These are phyloP conservation scores for Aphidius ervi DNA, from an alignment of 1,140 invertebrate species.

Conservation along the genomic window DNA sequence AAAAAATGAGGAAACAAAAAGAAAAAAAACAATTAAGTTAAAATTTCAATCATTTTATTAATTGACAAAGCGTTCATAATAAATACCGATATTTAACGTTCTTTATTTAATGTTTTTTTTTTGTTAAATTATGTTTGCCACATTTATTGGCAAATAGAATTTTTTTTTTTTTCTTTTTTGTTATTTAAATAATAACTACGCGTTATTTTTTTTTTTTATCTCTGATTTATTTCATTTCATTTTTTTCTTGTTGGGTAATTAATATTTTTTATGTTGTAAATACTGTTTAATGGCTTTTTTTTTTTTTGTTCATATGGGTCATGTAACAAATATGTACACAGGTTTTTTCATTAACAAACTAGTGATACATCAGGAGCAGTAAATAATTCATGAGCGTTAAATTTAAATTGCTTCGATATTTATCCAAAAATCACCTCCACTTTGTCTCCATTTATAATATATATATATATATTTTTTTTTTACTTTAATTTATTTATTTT, in stretches of 20 bases:
- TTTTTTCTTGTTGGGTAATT: conserved; percentile 50
- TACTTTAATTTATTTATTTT: conserved; percentile 11
- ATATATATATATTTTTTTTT: not conserved
- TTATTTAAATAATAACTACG: conserved; percentile 23
- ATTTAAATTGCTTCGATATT: conserved; percentile 8
- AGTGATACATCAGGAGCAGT: conserved; percentile 39
- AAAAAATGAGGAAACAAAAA: conserved; percentile 8
- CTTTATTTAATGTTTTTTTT: conserved; percentile 21
- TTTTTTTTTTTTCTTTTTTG: conserved; percentile 11
- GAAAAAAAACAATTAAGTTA: conserved; percentile 18
- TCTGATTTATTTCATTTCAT: conserved; percentile 33
- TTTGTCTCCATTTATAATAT: conserved; percentile 5
- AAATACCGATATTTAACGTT: conserved; percentile 39
- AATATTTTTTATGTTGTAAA: conserved; percentile 54
- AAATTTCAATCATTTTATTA: conserved; percentile 53
- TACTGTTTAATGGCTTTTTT: conserved; percentile 33
- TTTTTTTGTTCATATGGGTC: conserved; percentile 25
- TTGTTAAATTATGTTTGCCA: conserved; percentile 16
- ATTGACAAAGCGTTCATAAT: conserved; percentile 56
- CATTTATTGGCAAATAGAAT: no score
- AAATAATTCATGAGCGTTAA: not conserved
- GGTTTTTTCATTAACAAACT: conserved; percentile 48
- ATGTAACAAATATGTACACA: conserved; percentile 51
- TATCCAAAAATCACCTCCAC: conserved; percentile 9
- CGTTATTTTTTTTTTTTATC: conserved; percentile 2